These are phyloP conservation scores for Epinephelus cyanopodus DNA, from an alignment of 2,113 vertebrate species.

Conservation along the genomic window DNA sequence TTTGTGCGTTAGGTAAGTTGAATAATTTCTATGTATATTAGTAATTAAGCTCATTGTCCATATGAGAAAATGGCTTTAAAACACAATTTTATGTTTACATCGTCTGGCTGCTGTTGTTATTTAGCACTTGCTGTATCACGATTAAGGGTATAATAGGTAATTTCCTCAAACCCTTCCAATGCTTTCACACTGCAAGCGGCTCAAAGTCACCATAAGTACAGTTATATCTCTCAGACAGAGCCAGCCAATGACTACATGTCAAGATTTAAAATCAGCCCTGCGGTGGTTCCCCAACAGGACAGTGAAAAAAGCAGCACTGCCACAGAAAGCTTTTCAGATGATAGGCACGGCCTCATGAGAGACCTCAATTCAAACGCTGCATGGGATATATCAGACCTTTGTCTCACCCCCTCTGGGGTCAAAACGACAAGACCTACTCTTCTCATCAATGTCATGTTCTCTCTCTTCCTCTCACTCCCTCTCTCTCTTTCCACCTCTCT, in stretches of 20 bases:
- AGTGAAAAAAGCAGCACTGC: conserved; percentile 21
- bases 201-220: neutral
- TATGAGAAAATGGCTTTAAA: no score
- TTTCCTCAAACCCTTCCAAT: neutral
- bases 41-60: no score
- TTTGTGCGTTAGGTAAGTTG: no score
- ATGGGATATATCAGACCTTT: conserved; percentile 78
- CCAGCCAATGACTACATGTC: no score
- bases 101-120: no score
- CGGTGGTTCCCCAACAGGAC: neutral
- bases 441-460: conserved; percentile 77
- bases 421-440: conserved; percentile 80
- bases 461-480: conserved; percentile 42
- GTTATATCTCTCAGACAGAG: neutral
- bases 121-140: neutral
- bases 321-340: conserved; percentile 58
- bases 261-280: conserved; percentile 9
- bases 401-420: conserved; percentile 78
- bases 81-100: neutral
- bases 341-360: conserved; percentile 69
- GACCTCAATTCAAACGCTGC: conserved; percentile 77
- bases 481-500: conserved; percentile 81
- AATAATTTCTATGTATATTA: no score
- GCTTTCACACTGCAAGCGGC: no score
- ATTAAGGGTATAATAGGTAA: neutral